A percentile compares a stretch with the other conserved stretches of the same genome.
Conservation (phyloP, 2,888 invertebrate species). For the Drosophila anomalata region DNA sequence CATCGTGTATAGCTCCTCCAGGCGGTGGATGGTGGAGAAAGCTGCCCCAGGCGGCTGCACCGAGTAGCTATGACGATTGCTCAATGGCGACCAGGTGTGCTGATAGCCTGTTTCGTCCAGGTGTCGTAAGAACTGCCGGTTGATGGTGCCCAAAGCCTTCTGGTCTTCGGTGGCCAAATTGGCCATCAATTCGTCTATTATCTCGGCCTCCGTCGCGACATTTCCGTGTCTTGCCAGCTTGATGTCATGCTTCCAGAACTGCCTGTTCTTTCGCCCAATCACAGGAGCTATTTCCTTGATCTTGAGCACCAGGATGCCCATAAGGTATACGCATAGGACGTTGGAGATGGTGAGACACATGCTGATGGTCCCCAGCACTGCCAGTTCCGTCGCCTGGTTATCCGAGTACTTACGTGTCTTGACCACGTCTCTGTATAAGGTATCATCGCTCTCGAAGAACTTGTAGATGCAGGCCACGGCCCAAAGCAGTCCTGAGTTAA, state of each 20-base stretch:
- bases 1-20: conserved; percentile 74
- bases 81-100: conserved; percentile 82
- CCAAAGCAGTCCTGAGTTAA: conserved; percentile 90
- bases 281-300: conserved; percentile 88
- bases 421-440: conserved; percentile 83
- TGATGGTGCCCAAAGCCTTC: conserved; percentile 60
- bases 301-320: conserved; percentile 89
- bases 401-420: conserved; percentile 86
- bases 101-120: conserved; percentile 73
- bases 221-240: conserved; percentile 86
- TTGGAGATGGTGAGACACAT: conserved; percentile 90
- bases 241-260: conserved; percentile 88
- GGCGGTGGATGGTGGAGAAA: conserved; percentile 72
- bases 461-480: conserved; percentile 86
- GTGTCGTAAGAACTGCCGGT: conserved; percentile 65
- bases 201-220: conserved; percentile 81
- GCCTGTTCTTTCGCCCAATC: conserved; percentile 84
- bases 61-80: conserved; percentile 62
- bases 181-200: conserved; percentile 82
- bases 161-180: conserved; percentile 71
- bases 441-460: conserved; percentile 84
- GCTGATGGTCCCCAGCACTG: conserved; percentile 88
- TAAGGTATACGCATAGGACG: conserved; percentile 89
- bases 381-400: conserved; percentile 86
- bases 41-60: conserved; percentile 28